These are phyloP conservation scores for Chaitophorus viminalis DNA, from an alignment of 2,888 invertebrate species.

Conservation along the genomic window DNA sequence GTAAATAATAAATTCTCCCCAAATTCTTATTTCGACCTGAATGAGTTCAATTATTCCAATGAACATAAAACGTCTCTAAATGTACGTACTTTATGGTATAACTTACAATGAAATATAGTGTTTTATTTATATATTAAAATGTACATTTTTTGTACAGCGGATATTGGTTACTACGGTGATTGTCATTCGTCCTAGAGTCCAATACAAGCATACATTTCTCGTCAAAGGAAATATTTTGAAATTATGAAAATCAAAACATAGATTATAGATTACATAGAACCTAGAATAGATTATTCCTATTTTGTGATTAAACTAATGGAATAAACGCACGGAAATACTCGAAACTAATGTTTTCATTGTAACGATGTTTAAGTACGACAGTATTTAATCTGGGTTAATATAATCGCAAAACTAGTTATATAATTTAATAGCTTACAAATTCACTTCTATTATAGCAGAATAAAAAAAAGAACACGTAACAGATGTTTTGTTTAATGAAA, in stretches of 20 bases:
- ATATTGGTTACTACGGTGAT: no score
- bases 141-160: no score
- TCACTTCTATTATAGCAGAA: neutral
- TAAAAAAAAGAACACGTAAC: neutral
- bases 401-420: neutral
- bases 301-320: neutral
- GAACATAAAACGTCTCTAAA: no score
- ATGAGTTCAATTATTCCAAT: no score
- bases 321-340: neutral
- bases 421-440: neutral
- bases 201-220: no score
- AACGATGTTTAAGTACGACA: neutral
- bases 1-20: no score
- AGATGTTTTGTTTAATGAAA: constrained; percentile 10
- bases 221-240: neutral
- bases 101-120: no score
- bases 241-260: neutral
- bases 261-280: neutral
- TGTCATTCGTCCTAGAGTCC: no score
- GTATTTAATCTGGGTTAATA: neutral
- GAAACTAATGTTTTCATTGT: neutral
- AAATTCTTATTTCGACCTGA: no score
- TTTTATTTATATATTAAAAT: no score
- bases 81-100: no score
- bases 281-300: neutral